Evolutionary conservation across 1,140 invertebrate species (phyloP).

Genomic region (Himalopsyche phryganea): DNA sequence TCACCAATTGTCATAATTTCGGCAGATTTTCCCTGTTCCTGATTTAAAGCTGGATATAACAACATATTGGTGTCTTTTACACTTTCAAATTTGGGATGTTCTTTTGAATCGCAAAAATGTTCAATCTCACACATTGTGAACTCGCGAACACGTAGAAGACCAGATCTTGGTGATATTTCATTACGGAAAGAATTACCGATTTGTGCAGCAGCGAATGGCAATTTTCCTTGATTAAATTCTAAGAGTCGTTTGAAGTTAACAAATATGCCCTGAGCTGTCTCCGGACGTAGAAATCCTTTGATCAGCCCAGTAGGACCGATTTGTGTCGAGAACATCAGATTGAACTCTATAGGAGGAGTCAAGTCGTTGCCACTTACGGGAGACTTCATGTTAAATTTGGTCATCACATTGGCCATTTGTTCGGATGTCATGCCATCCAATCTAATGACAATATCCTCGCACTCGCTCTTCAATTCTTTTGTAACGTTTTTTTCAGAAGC

Average conservation of each 20-base stretch:
- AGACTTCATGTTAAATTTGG: constrained; percentile 90
- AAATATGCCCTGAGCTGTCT: constrained; percentile 99
- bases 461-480: constrained; percentile 68
- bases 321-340: constrained; percentile 96
- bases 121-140: constrained; percentile 99
- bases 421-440: constrained; percentile 66
- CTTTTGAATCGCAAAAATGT: constrained; percentile 98
- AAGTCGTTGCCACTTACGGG: constrained; percentile 92
- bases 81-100: constrained; percentile 85
- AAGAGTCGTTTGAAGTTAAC: constrained; percentile 97
- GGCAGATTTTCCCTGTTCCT: constrained; percentile 88
- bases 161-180: constrained; percentile 98
- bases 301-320: constrained; percentile 94
- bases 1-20: constrained; percentile 69
- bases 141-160: constrained; percentile 91
- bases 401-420: constrained; percentile 82
- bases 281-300: constrained; percentile 93
- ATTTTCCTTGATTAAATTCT: constrained; percentile 93
- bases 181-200: constrained; percentile 98
- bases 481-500: constrained; percentile 79
- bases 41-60: constrained; percentile 93
- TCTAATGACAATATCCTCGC: constrained; percentile 76
- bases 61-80: constrained; percentile 72
- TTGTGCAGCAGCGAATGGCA: constrained; percentile 98
- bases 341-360: constrained; percentile 94